phyloP scores from a whole-genome alignment of 2,888 invertebrate species.

The Seladonia tumulorum region DNA sequence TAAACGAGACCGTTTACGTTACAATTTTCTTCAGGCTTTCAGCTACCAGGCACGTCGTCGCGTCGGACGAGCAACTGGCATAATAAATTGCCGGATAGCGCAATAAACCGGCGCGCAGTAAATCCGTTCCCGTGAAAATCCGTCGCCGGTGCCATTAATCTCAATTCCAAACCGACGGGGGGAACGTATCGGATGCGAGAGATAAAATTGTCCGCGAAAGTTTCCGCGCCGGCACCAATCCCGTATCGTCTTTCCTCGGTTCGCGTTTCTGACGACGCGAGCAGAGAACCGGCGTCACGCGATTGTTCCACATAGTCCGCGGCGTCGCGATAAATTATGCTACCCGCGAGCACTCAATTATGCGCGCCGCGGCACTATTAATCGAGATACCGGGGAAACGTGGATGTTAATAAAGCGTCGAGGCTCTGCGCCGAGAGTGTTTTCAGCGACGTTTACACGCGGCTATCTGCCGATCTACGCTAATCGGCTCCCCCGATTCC shows the following conservation, averaged over 20 bases:
- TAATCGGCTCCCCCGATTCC: constrained; percentile 64
- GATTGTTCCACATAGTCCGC: constrained; percentile 61
- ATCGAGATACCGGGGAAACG: constrained; percentile 67
- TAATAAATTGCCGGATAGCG: constrained; percentile 44
- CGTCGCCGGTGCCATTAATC: constrained; percentile 38
- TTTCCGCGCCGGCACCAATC: not conserved
- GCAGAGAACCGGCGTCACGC: not conserved
- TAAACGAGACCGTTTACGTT: constrained; percentile 1
- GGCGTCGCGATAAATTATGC: constrained; percentile 63
- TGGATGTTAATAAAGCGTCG: constrained; percentile 63
- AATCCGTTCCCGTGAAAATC: constrained; percentile 38
- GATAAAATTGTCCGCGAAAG: constrained; percentile 15
- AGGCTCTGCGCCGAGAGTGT: constrained; percentile 51
- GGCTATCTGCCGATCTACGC: constrained; percentile 68
- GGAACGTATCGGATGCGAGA: not conserved
- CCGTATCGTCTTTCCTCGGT: not conserved
- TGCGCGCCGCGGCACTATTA: constrained; percentile 60
- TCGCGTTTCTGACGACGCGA: constrained; percentile 14
- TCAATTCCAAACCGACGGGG: not conserved
- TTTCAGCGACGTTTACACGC: constrained; percentile 63
- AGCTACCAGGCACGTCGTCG: constrained; percentile 17
- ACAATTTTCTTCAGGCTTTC: constrained; percentile 5
- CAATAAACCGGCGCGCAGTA: constrained; percentile 41
- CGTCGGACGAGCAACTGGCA: not conserved
- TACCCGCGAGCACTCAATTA: constrained; percentile 65